Conservation (phyloP, 2,888 invertebrate species). For the Pachymerium ferrugineum region DNA sequence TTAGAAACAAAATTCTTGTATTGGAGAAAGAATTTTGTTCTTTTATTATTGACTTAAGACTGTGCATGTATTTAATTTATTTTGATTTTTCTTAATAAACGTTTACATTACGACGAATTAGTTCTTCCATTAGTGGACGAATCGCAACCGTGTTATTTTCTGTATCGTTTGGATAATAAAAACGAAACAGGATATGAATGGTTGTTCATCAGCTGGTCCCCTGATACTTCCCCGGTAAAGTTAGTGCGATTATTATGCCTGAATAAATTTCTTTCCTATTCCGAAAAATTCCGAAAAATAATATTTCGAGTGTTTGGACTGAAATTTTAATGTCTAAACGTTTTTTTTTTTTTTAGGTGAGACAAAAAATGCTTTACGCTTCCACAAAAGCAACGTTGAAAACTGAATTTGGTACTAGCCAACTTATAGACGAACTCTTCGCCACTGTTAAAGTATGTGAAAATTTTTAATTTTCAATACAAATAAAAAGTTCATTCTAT, state of each 20-base stretch:
- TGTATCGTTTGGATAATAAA: slow-evolving; percentile 77
- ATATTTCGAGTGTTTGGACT: neutral
- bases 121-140: slow-evolving; percentile 65
- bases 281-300: too few species aligned
- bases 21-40: neutral
- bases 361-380: slow-evolving; percentile 96
- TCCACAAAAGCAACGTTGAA: slow-evolving; percentile 96
- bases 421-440: slow-evolving; percentile 91
- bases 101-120: slow-evolving; percentile 61
- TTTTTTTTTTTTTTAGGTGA: slow-evolving; percentile 49
- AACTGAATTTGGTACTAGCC: slow-evolving; percentile 88
- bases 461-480: neutral
- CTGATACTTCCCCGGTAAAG: slow-evolving; percentile 73
- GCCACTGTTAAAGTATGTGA: slow-evolving; percentile 50
- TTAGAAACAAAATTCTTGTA: neutral
- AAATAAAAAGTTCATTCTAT: neutral
- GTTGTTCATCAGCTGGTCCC: slow-evolving; percentile 90
- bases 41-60: neutral
- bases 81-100: slow-evolving; percentile 32
- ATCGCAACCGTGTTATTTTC: slow-evolving; percentile 81
- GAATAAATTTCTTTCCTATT: too few species aligned
- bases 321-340: neutral
- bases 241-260: too few species aligned
- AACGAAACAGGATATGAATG: slow-evolving; percentile 77
- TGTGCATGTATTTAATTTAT: neutral